Evolutionary conservation across 2,888 invertebrate species (phyloP), one percentile per base, ranked within the genome.

Genomic region (Orthosia gracilis): DNA sequence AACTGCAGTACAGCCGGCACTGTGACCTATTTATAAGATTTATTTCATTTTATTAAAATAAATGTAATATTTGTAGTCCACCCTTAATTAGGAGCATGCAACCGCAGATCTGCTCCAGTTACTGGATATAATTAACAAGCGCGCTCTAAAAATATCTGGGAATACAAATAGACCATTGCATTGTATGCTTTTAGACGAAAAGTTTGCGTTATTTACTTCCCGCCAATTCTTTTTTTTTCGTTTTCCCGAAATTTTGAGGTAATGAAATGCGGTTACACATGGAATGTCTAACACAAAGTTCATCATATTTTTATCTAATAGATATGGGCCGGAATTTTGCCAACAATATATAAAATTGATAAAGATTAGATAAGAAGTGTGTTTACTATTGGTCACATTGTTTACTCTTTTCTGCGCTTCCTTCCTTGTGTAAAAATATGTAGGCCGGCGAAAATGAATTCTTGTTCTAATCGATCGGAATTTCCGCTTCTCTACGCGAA

Each of bases 121-220:
- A 85, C 89, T 88, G 87, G 90, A 88, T 92, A 94, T 91, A 93
- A 93, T 94, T 94, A 94, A 90, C 92, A 86, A 85, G 84, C 87
- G 80, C 62, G 82, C 70, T 89, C 91, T 91, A 92, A 90, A 92
- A 90, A 91, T 92, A 91, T 87, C 86, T 73, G 73, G 70, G 79
- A 81, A 87, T 82, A 80, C 70, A 74, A 78, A 82, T 79, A 81
- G 73, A 65, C 11, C 65, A 76, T 63, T 71, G 81, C 80, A 87
- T 73, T 84, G 78, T 80, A 73, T 54, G 62, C 45, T 78, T 73
- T 74, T 49, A 63, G 61, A 63, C 21, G 59, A 64, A 73, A 76
- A 77, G 49, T 54, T 67, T 40, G 31, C 52, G 18, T 68, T 76
- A 71, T 67, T 81, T 67, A 71, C 21, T 85, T 85, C 85, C 83